These are phyloP conservation scores for Ethmia dodecea DNA, from an alignment of 2,888 invertebrate genomes.

Conservation along the genomic window DNA sequence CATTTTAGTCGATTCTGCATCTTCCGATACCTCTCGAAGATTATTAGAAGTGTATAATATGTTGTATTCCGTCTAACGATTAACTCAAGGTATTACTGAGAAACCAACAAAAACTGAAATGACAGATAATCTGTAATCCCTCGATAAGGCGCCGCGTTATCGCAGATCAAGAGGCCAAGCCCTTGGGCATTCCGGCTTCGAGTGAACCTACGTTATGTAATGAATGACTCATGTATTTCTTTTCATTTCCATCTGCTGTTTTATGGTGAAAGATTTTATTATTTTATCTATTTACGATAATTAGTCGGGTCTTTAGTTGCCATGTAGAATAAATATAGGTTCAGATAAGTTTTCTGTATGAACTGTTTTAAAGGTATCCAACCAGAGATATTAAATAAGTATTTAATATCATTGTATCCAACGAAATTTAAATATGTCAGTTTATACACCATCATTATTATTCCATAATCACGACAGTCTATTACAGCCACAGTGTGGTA, in stretches of 20 bases:
- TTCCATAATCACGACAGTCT: too few species aligned
- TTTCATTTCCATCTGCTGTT: background rate
- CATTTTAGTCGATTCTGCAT: conserved; percentile 9
- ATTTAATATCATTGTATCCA: too few species aligned
- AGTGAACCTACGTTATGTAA: conserved; percentile 20
- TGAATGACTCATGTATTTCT: conserved; percentile 10
- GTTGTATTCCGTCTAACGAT: conserved; percentile 3
- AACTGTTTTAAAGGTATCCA: too few species aligned
- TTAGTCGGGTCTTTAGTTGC: too few species aligned
- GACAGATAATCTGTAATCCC: conserved; percentile 53
- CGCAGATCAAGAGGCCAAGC: conserved; percentile 35
- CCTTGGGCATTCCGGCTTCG: conserved; percentile 24
- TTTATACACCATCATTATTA: too few species aligned
- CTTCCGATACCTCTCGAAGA: conserved; percentile 5
- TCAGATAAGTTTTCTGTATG: too few species aligned
- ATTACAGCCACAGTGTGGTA: too few species aligned
- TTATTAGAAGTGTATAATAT: conserved; percentile 2
- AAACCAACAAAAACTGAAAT: conserved; percentile 26
- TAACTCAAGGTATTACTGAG: conserved; percentile 7
- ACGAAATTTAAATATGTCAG: too few species aligned
- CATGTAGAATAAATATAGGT: too few species aligned
- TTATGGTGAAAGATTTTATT: too few species aligned
- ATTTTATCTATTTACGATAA: too few species aligned
- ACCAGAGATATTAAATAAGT: too few species aligned
- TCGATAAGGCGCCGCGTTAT: conserved; percentile 48